Evolutionary conservation across 1,140 invertebrate genomes (phyloP), one percentile per base, ranked within the genome.

Genomic region (Drosophila santomea): DNA sequence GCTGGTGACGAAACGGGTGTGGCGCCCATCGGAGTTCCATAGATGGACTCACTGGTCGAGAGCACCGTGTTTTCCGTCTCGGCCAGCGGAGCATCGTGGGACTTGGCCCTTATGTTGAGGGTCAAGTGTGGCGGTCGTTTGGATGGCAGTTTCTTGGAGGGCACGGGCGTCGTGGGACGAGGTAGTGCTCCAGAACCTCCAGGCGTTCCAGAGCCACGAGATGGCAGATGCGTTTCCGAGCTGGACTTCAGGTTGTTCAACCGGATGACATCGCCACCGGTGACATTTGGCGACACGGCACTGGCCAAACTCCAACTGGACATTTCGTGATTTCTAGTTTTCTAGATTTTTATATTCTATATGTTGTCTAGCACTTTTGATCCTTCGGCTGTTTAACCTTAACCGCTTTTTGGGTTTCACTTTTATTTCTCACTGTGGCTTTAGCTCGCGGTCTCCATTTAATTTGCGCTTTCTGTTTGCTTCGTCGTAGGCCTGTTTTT

Each of bases 241-340:
- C 41, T 43, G 41, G 82, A 62, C 66, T 76, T 86, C 32, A 89
- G 60, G 44, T 44, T 77, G 32, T 15, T 73, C 41, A 88, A 57
- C 41, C 55, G 48, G 10, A 88, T 88, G 60, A 77, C 84, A 62
- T 88, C 83, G 79, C 60, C 55, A 17, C 59, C 44, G 55, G 74
- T 66, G 35, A 88, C 83, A 56, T 68, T 86, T 32, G 79, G 75
- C 50, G 83, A 88, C 41, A 79, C 80, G 12, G 75, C 76, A 50
- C 66, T 89, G 44, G 83, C 83, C 76, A 88, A 83, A 58, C 83
- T 88, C 83, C 83, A 88, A 59, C 83, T 88, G 52, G 83, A 88
- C 83, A 88, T 88, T 36, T 23, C 57, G 62, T 62, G 44, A 28
- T 11, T 57, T 6, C 25, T 54, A 6, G 43, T 20, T 48, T 32